A percentile compares a stretch with the other conserved stretches of the same genome.
Evolutionary conservation across 64 coral and sea anemone genomes (phyloP).

Genomic region (Montipora efflorescens): DNA sequence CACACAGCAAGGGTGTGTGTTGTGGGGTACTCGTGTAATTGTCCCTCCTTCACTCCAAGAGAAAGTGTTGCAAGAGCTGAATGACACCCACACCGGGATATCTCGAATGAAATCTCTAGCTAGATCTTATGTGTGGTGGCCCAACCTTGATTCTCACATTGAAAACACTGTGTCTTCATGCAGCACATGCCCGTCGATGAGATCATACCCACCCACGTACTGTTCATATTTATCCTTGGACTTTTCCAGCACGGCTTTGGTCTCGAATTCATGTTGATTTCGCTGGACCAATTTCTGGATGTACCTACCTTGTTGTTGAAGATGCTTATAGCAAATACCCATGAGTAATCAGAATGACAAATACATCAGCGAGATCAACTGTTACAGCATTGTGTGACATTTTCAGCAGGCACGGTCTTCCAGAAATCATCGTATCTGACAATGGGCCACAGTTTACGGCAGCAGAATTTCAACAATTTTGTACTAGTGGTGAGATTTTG

Average conservation of each 20-base stretch:
- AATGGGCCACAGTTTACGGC: slow-evolving; percentile 19
- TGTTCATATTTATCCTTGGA: no score
- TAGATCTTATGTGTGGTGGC: slow-evolving; percentile 65
- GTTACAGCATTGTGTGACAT: slow-evolving; percentile 51
- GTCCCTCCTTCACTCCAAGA: slow-evolving; percentile 61
- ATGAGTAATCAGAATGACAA: no score
- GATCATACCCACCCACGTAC: background rate
- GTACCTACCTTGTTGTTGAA: slow-evolving; percentile 4
- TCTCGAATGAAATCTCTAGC: slow-evolving; percentile 65
- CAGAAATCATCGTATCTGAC: slow-evolving; percentile 28
- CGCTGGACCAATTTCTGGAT: slow-evolving; percentile 25
- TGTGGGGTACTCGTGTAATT: slow-evolving; percentile 47
- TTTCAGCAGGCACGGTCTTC: background rate
- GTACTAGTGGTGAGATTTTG: slow-evolving; percentile 35
- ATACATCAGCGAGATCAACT: slow-evolving; percentile 6
- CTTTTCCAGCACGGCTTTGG: no score
- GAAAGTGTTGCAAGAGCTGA: slow-evolving; percentile 43
- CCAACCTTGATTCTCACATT: slow-evolving; percentile 60
- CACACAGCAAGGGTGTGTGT: slow-evolving; percentile 48
- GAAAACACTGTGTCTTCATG: slow-evolving; percentile 15
- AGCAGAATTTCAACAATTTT: slow-evolving; percentile 59
- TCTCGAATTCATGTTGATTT: background rate
- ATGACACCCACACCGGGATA: slow-evolving; percentile 59
- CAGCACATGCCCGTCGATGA: background rate
- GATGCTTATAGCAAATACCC: slow-evolving; percentile 28